Percentiles rank a stretch among this genome's conserved stretches.
Conservation (phyloP, 2,888 invertebrate species). For the Meghimatium bilineatum region DNA sequence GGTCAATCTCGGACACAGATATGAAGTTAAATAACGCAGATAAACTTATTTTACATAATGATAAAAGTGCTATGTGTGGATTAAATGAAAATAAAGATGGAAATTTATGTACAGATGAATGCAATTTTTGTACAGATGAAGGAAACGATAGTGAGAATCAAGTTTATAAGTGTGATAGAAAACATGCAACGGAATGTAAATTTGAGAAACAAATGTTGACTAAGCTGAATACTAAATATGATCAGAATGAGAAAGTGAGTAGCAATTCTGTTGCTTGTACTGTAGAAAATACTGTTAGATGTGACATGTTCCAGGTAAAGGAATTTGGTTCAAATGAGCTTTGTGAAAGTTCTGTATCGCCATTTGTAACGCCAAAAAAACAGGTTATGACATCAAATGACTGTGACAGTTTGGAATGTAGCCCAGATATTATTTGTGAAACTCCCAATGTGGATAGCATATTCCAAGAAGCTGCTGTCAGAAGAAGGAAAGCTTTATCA, state of each 20-base stretch:
- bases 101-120: neutral
- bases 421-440: conserved; percentile 62
- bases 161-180: neutral
- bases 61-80: neutral
- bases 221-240: neutral
- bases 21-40: neutral
- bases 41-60: neutral
- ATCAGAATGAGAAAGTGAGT: neutral
- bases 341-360: conserved; percentile 4
- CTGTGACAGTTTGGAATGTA: conserved; percentile 3
- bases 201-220: neutral
- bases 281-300: neutral
- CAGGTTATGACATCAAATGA: neutral
- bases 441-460: conserved; percentile 59
- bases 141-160: neutral
- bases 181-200: neutral
- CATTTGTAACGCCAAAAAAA: conserved; percentile 9
- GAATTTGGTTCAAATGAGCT: neutral
- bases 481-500: conserved; percentile 26
- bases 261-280: neutral
- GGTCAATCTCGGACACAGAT: neutral
- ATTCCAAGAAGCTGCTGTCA: conserved; percentile 26
- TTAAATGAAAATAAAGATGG: neutral
- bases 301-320: neutral
- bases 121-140: neutral